Conservation (phyloP, 2,113 vertebrate genomes). For the Ahaetulla prasina region DNA sequence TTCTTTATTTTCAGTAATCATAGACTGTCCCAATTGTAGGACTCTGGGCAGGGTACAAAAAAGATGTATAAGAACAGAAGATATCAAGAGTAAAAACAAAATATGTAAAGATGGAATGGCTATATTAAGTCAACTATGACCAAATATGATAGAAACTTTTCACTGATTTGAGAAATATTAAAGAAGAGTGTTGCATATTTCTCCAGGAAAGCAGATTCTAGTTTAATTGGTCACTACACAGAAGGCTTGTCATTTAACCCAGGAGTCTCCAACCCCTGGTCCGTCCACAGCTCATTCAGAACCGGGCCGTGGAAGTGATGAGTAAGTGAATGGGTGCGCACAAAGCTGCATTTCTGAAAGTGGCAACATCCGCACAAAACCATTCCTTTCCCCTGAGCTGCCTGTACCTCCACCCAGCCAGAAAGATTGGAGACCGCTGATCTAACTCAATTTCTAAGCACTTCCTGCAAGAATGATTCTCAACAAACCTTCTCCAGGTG, state of each 20-base stretch:
- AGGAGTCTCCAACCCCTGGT: background rate
- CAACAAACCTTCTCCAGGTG: background rate
- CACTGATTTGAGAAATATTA: background rate
- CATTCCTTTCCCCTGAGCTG: background rate
- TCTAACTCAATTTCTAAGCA: background rate
- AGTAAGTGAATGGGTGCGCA: fast-evolving
- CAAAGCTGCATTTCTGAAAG: background rate
- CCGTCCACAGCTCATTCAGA: background rate
- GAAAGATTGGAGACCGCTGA: background rate
- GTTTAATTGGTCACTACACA: background rate
- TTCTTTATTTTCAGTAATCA: background rate
- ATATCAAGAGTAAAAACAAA: background rate
- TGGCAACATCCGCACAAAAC: background rate
- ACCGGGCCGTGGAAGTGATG: background rate
- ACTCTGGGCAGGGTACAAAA: background rate
- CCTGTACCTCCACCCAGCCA: too few relatives aligned
- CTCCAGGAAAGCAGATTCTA: background rate
- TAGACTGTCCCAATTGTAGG: background rate
- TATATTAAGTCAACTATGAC: background rate
- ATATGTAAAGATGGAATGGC: background rate
- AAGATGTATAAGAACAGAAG: background rate
- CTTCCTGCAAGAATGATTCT: background rate
- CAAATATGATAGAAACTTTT: background rate
- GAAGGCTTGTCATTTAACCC: background rate
- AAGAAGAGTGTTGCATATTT: background rate